A percentile compares a stretch with the other conserved stretches of the same genome.
Evolutionary conservation across 2,888 invertebrate genomes (phyloP).

Genomic region (Pimpla rufipes): DNA sequence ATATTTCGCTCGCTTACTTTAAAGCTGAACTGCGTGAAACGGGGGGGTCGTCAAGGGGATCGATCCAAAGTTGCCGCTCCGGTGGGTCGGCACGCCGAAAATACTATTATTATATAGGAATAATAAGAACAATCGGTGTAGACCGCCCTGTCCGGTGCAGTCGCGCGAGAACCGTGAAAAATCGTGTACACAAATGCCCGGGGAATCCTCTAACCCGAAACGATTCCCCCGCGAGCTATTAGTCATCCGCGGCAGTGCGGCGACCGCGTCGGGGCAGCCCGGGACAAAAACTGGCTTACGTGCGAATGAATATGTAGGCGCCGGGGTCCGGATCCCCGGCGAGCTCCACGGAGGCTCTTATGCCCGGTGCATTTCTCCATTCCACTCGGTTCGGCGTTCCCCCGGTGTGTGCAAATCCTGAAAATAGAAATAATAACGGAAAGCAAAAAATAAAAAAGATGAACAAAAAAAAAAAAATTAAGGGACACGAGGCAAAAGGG

Average conservation of each 20-base stretch:
- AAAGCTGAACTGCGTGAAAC: neutral
- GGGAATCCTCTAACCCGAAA: conserved; percentile 70
- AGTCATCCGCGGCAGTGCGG: conserved; percentile 77
- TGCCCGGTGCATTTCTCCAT: conserved; percentile 63
- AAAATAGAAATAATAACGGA: conserved; percentile 36
- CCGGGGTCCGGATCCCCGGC: conserved; percentile 47
- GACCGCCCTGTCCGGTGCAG: conserved; percentile 10
- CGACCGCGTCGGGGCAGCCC: conserved; percentile 52
- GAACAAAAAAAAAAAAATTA: neutral
- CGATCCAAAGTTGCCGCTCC: conserved; percentile 22
- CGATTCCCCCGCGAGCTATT: conserved; percentile 77
- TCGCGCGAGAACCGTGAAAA: conserved; percentile 76
- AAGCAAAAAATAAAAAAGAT: too few relatives aligned
- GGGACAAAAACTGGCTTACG: conserved; percentile 66
- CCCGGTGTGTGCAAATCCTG: conserved; percentile 59
- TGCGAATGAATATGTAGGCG: conserved; percentile 58
- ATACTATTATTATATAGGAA: conserved; percentile 2
- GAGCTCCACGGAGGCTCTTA: conserved; percentile 29
- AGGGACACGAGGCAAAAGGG: conserved; percentile 25
- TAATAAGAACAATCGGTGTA: conserved; percentile 27
- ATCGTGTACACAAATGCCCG: conserved; percentile 75
- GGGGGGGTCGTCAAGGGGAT: neutral
- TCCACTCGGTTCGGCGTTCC: conserved; percentile 53
- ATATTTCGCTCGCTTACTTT: neutral
- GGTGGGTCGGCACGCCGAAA: neutral